These are phyloP conservation scores for Drosophila obscura DNA, from an alignment of 1,140 invertebrate genomes.

Conservation along the genomic window DNA sequence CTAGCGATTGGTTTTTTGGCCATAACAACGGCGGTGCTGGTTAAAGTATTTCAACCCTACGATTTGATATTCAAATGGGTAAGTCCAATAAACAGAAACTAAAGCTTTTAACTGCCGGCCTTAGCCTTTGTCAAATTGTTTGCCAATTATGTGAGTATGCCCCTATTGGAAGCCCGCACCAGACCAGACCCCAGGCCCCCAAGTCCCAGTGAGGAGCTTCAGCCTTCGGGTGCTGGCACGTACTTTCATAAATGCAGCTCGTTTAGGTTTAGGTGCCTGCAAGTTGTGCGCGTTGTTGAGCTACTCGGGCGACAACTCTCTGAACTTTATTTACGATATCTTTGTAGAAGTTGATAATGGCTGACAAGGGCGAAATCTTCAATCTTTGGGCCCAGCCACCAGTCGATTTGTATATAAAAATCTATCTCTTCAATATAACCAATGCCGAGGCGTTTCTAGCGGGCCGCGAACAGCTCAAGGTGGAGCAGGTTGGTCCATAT, in stretches of 20 bases:
- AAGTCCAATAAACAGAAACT: slow-evolving; percentile 48
- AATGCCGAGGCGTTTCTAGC: slow-evolving; percentile 92
- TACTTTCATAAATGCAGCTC: slow-evolving; percentile 4
- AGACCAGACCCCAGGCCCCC: no score
- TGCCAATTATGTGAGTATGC: slow-evolving; percentile 43
- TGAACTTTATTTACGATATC: slow-evolving; percentile 45
- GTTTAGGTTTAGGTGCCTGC: slow-evolving; percentile 6
- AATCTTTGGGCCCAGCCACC: slow-evolving; percentile 93
- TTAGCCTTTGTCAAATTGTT: slow-evolving; percentile 51
- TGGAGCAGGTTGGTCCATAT: slow-evolving; percentile 94
- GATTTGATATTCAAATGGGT: slow-evolving; percentile 89
- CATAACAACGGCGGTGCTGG: slow-evolving; percentile 86
- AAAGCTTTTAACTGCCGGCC: slow-evolving; percentile 50
- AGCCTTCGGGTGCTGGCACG: slow-evolving; percentile 39
- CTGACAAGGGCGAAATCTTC: slow-evolving; percentile 91
- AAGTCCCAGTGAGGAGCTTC: not conserved
- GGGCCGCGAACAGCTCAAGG: slow-evolving; percentile 88
- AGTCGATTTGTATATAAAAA: slow-evolving; percentile 92
- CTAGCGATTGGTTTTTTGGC: slow-evolving; percentile 88
- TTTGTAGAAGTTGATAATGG: slow-evolving; percentile 89
- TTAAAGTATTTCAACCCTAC: slow-evolving; percentile 88
- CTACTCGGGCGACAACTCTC: not conserved
- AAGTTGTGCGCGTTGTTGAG: no score
- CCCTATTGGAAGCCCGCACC: no score
- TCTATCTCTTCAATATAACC: slow-evolving; percentile 95